Base-by-base conservation (phyloP, 1,140 invertebrate genomes). In the Drosophila rufa region DNA sequence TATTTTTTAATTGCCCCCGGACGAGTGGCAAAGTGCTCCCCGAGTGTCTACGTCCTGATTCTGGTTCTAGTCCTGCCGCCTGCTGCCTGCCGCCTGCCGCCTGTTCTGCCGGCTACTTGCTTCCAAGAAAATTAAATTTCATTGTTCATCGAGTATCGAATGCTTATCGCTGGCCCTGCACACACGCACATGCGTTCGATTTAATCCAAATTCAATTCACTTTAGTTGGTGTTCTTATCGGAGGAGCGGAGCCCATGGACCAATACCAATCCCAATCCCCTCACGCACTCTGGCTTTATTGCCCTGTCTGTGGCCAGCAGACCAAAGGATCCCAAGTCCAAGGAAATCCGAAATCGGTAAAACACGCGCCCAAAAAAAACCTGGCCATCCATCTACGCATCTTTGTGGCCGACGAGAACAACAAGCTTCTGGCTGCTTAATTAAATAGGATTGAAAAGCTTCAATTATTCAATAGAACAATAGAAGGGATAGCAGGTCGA, bases 381-480 rank as follows among this genome's bases (percentile, higher is more conserved):
- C 67, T 73, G 55, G 59, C 38, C 69, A 70, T 71, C 33, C 65
- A 73, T 73, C 53, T 50, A 59, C 30, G 47, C 47, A 69, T 68
- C 64, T 22, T 43, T 65, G 47, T 59, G 43, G 33, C 42, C 19
- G 40, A 33, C 51, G 3, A 36, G 7, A 8, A 36, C 33, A 9
- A n/a, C 11, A 22, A 56, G 51, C 45, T 58, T 40, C 59, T 60
- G 56, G 55, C 33, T 58, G 57, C 75, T 61, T 77, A 81, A 81
- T 81, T 76, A 71, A 81, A 81, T 81, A 68, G 70, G 59, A 76
- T 81, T 71, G 79, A 77, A 81, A 76, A 71, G 79, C 66, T 81
- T 81, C 73, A 81, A 81, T 81, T 81, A 81, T 81, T 70, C 60
- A 71, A 71, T 68, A 53, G 79, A 80, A 74, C 55, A 74, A 73